Conservation (phyloP, 92 coral and sea anemone species). For the Umimayanthus chanpuru region DNA sequence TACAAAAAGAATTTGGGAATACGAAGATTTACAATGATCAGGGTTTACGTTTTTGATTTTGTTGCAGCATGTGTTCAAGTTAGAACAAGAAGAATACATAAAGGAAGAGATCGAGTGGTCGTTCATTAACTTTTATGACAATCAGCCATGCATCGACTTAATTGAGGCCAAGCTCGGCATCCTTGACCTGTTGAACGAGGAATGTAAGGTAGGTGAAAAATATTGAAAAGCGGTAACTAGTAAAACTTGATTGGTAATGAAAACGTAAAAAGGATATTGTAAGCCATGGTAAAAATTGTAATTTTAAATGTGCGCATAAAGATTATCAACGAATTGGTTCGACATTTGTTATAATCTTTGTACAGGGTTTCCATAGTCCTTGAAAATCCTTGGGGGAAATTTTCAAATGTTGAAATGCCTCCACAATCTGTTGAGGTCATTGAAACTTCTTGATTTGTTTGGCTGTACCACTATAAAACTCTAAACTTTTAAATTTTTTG, state of each 20-base stretch:
- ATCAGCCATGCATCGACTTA: conserved; percentile 97
- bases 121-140: conserved; percentile 92
- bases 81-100: conserved; percentile 97
- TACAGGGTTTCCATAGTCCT: too few species aligned
- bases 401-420: too few species aligned
- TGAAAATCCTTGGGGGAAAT: too few species aligned
- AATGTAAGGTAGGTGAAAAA: conserved; percentile 80
- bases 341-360: too few species aligned
- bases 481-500: too few species aligned
- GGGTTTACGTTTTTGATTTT: not conserved
- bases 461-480: too few species aligned
- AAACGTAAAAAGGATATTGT: not conserved
- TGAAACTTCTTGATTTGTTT: too few species aligned
- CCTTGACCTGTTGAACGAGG: conserved; percentile 94
- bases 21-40: not conserved
- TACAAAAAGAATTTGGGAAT: not conserved
- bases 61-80: conserved; percentile 92
- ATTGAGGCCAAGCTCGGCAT: conserved; percentile 96
- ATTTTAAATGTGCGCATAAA: too few species aligned
- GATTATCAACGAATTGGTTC: too few species aligned
- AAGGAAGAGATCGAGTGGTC: conserved; percentile 98
- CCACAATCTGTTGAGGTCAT: too few species aligned
- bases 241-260: not conserved
- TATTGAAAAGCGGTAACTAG: conserved; percentile 6
- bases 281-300: too few species aligned